A percentile compares a stretch with the other conserved stretches of the same genome.
phyloP scores from a whole-genome alignment of 1,140 invertebrate species.

The Drosophila eugracilis region DNA sequence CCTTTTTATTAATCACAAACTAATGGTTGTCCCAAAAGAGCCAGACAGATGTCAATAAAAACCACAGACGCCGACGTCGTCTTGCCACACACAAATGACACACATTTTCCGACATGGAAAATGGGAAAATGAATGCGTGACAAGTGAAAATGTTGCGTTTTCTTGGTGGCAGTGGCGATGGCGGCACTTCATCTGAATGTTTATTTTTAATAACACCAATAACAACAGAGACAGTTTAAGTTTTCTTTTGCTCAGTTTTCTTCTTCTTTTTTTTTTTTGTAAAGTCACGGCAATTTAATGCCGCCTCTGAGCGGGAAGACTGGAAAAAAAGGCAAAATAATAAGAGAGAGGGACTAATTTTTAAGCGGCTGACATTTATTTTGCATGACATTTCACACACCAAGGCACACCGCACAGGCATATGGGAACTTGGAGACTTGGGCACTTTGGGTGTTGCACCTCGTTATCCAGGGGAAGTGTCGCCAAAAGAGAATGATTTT shows the following conservation, averaged over 20 bases:
- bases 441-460: conserved; percentile 63
- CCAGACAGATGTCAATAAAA: conserved; percentile 68
- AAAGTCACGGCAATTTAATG: conserved; percentile 61
- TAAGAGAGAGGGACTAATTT: conserved; percentile 48
- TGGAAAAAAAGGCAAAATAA: conserved; percentile 3
- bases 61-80: conserved; percentile 39
- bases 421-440: conserved; percentile 37
- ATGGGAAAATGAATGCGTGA: conserved; percentile 64
- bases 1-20: conserved; percentile 60
- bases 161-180: conserved; percentile 15
- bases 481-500: conserved; percentile 23
- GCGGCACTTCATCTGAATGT: conserved; percentile 41
- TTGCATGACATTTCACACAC: conserved; percentile 74
- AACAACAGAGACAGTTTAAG: conserved; percentile 36
- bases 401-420: conserved; percentile 24
- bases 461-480: conserved; percentile 67
- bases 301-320: conserved; percentile 20
- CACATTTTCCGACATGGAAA: conserved; percentile 56
- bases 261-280: conserved; percentile 34
- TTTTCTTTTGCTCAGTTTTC: neutral
- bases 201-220: conserved; percentile 67
- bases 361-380: conserved; percentile 70
- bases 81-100: conserved; percentile 49
- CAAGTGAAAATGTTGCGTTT: conserved; percentile 69
- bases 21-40: conserved; percentile 35